Conservation (phyloP, 2,888 invertebrate species). For the Aricia artaxerxes region DNA sequence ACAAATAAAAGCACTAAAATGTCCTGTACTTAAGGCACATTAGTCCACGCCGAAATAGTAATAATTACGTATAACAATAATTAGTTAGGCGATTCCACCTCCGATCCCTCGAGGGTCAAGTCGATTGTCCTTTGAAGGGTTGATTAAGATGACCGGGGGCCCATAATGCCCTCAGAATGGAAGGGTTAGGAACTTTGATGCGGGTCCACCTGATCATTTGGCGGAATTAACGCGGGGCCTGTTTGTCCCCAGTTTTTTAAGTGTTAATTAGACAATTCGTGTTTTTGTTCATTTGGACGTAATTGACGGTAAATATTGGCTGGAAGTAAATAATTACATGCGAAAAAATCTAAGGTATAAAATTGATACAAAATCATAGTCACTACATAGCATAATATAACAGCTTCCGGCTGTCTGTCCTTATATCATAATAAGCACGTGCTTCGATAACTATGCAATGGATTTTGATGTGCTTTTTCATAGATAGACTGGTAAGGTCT, state of each 20-base stretch:
- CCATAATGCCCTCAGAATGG: constrained; percentile 58
- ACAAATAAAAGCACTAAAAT: not conserved
- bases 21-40: constrained; percentile 26
- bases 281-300: constrained; percentile 25
- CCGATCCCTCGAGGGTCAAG: constrained; percentile 63
- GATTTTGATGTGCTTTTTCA: too few relatives aligned
- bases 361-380: too few relatives aligned
- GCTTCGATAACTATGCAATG: too few relatives aligned
- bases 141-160: constrained; percentile 73
- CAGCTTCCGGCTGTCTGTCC: too few relatives aligned
- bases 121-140: constrained; percentile 77
- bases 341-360: too few relatives aligned
- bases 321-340: not conserved
- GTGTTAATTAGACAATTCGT: constrained; percentile 59
- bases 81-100: constrained; percentile 66
- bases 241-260: constrained; percentile 63
- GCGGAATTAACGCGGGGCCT: constrained; percentile 57
- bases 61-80: constrained; percentile 75
- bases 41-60: constrained; percentile 46
- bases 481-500: too few relatives aligned
- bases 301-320: constrained; percentile 9
- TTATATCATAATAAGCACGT: too few relatives aligned
- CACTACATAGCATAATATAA: too few relatives aligned
- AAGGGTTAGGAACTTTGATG: constrained; percentile 70
- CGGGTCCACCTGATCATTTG: constrained; percentile 66